A percentile compares a stretch with the other conserved stretches of the same genome.
These are phyloP conservation scores for Apis mellifera DNA, from an alignment of 1,140 invertebrate genomes.

Conservation along the genomic window Amel_HAv3.1 CM009932.2:8395001-8395500, in stretches of 20 bases:
- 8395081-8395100: slow-evolving; percentile 3
- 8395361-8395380: background rate
- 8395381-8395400: background rate
- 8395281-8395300: slow-evolving; percentile 45
- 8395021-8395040: background rate
- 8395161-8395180: slow-evolving; percentile 43
- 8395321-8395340: slow-evolving; percentile 51
- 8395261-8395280: slow-evolving; percentile 30
- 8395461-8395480: slow-evolving; percentile 41
- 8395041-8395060: too few relatives aligned
- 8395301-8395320: background rate
- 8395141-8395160: slow-evolving; percentile 16
- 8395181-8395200: slow-evolving; percentile 16
- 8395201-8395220: background rate
- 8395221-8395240: too few relatives aligned
- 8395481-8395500: slow-evolving; percentile 68
- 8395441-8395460: background rate
- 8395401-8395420: slow-evolving; percentile 57
- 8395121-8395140: slow-evolving; percentile 52
- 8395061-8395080: background rate
- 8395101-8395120: slow-evolving; percentile 49
- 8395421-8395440: slow-evolving; percentile 63
- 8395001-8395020: slow-evolving; percentile 12
- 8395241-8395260: background rate
- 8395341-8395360: background rate